Percentiles rank a stretch among this genome's conserved stretches.
phyloP scores from a whole-genome alignment of 2,113 vertebrate species.

The Mustela lutreola region DNA sequence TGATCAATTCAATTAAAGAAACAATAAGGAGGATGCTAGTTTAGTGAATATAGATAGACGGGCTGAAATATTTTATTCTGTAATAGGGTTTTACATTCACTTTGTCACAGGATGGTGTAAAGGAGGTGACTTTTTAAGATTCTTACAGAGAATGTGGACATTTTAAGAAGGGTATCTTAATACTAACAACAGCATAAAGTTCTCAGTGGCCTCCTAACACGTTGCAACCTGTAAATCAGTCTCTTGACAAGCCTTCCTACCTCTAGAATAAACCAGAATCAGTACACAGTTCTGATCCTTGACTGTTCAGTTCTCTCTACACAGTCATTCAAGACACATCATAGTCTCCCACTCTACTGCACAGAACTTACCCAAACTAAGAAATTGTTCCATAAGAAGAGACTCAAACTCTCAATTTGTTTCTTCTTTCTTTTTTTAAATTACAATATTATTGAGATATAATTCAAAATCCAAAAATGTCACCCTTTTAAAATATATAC shows the following conservation, averaged over 20 bases:
- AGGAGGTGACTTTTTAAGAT: neutral
- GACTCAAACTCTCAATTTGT: neutral
- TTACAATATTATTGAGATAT: neutral
- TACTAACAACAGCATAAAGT: neutral
- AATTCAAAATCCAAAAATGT: neutral
- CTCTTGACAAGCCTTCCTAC: neutral
- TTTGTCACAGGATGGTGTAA: neutral
- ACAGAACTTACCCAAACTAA: neutral
- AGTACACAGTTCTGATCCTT: neutral
- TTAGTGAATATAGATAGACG: neutral
- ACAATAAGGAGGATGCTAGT: too few species aligned
- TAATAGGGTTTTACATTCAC: neutral
- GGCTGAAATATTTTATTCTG: neutral
- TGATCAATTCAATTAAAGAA: neutral
- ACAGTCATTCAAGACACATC: neutral
- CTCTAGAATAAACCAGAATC: neutral
- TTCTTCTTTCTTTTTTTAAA: neutral
- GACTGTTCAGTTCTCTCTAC: neutral
- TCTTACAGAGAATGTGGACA: neutral
- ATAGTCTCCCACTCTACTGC: neutral
- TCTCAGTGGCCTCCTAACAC: neutral
- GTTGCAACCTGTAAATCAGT: neutral
- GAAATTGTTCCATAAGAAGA: neutral
- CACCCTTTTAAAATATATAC: neutral
- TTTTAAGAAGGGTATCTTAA: neutral